Conservation (phyloP, 1,140 invertebrate species). For the Zophobas atratus region DNA sequence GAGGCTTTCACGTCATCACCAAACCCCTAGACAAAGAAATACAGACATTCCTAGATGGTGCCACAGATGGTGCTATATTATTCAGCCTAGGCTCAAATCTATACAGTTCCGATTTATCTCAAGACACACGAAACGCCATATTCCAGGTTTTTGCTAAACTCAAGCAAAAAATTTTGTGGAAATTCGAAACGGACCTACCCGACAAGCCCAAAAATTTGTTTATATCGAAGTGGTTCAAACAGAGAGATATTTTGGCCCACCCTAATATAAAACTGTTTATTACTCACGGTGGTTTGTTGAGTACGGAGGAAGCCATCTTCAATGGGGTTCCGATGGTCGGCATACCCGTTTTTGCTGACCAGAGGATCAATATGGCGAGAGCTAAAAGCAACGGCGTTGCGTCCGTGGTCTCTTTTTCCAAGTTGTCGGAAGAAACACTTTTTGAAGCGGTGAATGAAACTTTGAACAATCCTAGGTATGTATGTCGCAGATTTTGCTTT, state of each 20-base stretch:
- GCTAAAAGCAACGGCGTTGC: slow-evolving; percentile 60
- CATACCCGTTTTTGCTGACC: slow-evolving; percentile 65
- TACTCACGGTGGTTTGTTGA: slow-evolving; percentile 71
- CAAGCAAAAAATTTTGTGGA: slow-evolving; percentile 73
- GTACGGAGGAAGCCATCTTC: slow-evolving; percentile 69
- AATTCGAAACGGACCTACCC: slow-evolving; percentile 70
- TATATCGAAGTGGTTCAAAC: slow-evolving; percentile 72
- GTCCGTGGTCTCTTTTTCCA: slow-evolving; percentile 57
- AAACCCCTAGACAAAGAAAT: slow-evolving; percentile 69
- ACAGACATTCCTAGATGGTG: slow-evolving; percentile 67
- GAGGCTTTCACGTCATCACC: slow-evolving; percentile 70
- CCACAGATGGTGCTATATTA: slow-evolving; percentile 69
- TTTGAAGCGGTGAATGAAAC: slow-evolving; percentile 57
- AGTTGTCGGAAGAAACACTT: slow-evolving; percentile 62
- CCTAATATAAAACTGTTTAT: slow-evolving; percentile 68
- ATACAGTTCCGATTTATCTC: slow-evolving; percentile 66
- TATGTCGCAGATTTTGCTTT: neutral
- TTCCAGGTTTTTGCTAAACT: slow-evolving; percentile 69
- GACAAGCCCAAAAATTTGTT: slow-evolving; percentile 70
- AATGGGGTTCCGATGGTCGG: slow-evolving; percentile 70
- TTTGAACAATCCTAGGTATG: slow-evolving; percentile 61
- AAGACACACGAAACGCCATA: slow-evolving; percentile 65
- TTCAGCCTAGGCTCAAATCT: slow-evolving; percentile 71
- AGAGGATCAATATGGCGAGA: slow-evolving; percentile 62
- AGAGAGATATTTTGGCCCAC: slow-evolving; percentile 72